A percentile compares a stretch with the other conserved stretches of the same genome.
Conservation (phyloP, 2,113 vertebrate genomes). For the Chaenocephalus aceratus region DNA sequence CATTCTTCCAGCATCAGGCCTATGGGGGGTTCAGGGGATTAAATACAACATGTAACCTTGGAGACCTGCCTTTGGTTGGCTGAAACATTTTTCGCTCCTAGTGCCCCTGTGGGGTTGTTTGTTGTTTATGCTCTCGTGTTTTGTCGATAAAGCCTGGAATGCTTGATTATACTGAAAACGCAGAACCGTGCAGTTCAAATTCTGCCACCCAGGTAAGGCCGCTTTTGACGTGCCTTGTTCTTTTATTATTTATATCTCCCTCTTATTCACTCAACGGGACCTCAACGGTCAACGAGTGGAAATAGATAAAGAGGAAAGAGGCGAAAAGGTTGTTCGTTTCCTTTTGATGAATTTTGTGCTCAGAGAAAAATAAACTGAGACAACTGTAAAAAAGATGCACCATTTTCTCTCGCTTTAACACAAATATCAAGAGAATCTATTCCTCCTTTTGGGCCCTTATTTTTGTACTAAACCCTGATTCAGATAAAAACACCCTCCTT, state of each 20-base stretch:
- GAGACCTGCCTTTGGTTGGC: slow-evolving; percentile 62
- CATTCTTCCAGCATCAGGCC: slow-evolving; percentile 64
- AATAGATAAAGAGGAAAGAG: slow-evolving; percentile 31
- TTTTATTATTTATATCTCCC: slow-evolving; percentile 17
- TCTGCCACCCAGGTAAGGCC: slow-evolving; percentile 51
- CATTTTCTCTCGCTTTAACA: slow-evolving; percentile 38
- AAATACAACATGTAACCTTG: slow-evolving; percentile 70
- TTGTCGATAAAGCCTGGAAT: slow-evolving; percentile 52
- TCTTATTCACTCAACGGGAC: slow-evolving; percentile 46
- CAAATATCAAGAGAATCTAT: slow-evolving; percentile 30
- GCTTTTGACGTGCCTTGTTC: slow-evolving; percentile 31
- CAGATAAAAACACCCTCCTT: slow-evolving; percentile 21
- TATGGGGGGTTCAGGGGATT: slow-evolving; percentile 65
- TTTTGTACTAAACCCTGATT: slow-evolving; percentile 14
- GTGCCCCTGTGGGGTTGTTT: slow-evolving; percentile 41
- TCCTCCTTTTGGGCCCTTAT: slow-evolving; percentile 28
- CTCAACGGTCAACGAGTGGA: slow-evolving; percentile 22
- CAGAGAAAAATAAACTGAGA: slow-evolving; percentile 4
- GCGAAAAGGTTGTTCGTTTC: slow-evolving; percentile 20
- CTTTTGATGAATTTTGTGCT: slow-evolving; percentile 35
- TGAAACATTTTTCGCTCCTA: slow-evolving; percentile 50
- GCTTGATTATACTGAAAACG: slow-evolving; percentile 61
- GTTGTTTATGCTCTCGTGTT: slow-evolving; percentile 51
- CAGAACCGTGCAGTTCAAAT: slow-evolving; percentile 28
- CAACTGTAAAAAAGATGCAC: slow-evolving; percentile 2